These are phyloP conservation scores for Drosophila kikkawai DNA, from an alignment of 1,140 invertebrate genomes.

Conservation along the genomic window DNA sequence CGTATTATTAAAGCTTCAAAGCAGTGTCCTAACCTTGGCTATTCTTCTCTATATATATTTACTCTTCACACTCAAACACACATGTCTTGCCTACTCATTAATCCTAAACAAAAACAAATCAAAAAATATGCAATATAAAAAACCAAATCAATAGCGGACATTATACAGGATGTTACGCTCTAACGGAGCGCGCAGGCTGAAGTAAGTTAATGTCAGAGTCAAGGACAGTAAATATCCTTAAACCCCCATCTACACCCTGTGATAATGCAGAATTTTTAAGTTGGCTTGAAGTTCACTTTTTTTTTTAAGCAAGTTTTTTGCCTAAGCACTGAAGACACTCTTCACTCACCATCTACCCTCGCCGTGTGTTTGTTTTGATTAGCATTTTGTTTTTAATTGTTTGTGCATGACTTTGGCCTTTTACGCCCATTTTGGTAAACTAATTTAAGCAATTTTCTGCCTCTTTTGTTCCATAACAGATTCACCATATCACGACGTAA, in stretches of 20 bases:
- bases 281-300: conserved; percentile 28
- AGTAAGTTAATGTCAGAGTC: conserved; percentile 75
- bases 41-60: conserved; percentile 34
- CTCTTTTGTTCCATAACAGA: conserved; percentile 87
- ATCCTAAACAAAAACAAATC: conserved; percentile 21
- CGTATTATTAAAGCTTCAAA: conserved; percentile 11
- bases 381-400: conserved; percentile 79
- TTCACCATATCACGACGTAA: conserved; percentile 96
- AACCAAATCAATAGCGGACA: conserved; percentile 77
- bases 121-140: conserved; percentile 17
- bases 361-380: conserved; percentile 49
- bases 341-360: conserved; percentile 1
- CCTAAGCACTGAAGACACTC: conserved; percentile 10
- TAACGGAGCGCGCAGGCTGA: conserved; percentile 84
- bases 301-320: conserved; percentile 22
- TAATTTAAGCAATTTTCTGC: conserved; percentile 71
- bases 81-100: conserved; percentile 47
- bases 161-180: conserved; percentile 85
- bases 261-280: conserved; percentile 63
- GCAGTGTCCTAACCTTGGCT: conserved; percentile 47
- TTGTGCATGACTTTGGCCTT: conserved; percentile 68
- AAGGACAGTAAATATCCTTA: conserved; percentile 30
- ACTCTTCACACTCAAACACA: conserved; percentile 20
- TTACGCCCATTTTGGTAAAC: conserved; percentile 51
- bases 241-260: conserved; percentile 6